phyloP scores from a whole-genome alignment of 2,797 vertebrate species.

The Labeo calbasu region DNA sequence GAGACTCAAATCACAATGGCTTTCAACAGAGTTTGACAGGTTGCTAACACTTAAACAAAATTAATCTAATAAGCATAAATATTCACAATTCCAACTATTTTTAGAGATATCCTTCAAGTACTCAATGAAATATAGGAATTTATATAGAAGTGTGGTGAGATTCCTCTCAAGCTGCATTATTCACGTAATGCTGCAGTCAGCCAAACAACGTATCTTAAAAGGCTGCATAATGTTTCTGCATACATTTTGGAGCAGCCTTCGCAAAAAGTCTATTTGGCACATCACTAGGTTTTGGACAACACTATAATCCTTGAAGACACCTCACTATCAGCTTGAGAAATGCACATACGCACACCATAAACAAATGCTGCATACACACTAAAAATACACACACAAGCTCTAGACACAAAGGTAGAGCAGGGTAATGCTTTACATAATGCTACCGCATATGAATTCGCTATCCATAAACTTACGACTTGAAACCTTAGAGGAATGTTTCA shows the following conservation, averaged over 20 bases:
- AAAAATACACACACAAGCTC: not conserved
- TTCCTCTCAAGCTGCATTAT: not conserved
- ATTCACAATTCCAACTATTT: not conserved
- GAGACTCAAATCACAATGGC: not conserved
- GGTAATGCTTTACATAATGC: not conserved
- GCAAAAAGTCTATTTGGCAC: constrained; percentile 1
- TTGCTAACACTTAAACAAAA: not conserved
- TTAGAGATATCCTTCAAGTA: not conserved
- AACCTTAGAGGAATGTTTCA: not conserved
- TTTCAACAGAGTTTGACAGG: not conserved
- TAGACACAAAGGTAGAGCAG: not conserved
- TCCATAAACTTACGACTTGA: not conserved
- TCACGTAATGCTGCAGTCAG: not conserved
- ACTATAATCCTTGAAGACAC: constrained; percentile 11
- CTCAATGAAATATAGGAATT: not conserved
- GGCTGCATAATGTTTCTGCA: not conserved
- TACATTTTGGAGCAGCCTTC: not conserved
- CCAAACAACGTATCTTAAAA: constrained; percentile 4
- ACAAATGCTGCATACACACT: not conserved
- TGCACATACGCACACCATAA: not conserved
- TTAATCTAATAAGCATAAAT: not conserved
- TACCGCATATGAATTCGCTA: not conserved
- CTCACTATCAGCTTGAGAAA: constrained; percentile 21
- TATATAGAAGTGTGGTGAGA: not conserved
- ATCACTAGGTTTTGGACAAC: not conserved